phyloP scores from a whole-genome alignment of 2,113 vertebrate species.

The Psephotus haematonotus region DNA sequence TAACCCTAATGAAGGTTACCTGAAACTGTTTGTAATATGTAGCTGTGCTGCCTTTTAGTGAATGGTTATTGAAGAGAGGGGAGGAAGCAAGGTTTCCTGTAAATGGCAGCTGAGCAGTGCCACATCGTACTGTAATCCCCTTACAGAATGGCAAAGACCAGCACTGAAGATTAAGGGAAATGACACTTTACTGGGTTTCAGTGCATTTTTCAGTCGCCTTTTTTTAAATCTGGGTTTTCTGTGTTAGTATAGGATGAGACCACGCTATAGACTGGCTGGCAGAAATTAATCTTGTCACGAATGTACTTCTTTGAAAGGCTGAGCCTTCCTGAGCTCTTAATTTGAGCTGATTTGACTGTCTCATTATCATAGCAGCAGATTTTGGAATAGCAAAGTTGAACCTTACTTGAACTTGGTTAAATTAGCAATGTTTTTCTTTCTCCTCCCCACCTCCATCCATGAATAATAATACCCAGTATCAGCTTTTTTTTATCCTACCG shows the following conservation, averaged over 20 bases:
- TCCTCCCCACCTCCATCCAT: not conserved
- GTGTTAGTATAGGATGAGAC: not conserved
- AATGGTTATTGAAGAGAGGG: not conserved
- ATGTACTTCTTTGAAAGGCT: conserved; percentile 22
- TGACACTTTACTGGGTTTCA: not conserved
- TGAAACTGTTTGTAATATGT: not conserved
- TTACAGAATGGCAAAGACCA: not conserved
- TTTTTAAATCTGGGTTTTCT: not conserved
- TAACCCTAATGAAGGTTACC: not conserved
- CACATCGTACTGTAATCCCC: not conserved
- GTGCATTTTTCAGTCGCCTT: not conserved
- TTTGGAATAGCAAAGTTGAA: conserved; percentile 31
- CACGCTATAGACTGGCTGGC: not conserved
- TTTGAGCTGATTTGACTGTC: conserved; percentile 44
- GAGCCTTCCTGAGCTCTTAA: conserved; percentile 43
- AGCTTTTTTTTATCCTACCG: not conserved
- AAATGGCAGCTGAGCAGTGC: not conserved
- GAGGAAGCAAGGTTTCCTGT: not conserved
- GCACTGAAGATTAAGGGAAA: not conserved
- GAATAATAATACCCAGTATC: not conserved
- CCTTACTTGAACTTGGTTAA: conserved; percentile 30
- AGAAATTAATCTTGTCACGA: conserved; percentile 26
- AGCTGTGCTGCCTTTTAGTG: not conserved
- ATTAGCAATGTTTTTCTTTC: not conserved
- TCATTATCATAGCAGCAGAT: conserved; percentile 37